These are phyloP conservation scores for Halocaridina rubra DNA, from an alignment of 2,888 invertebrate genomes.

Conservation along the genomic window DNA sequence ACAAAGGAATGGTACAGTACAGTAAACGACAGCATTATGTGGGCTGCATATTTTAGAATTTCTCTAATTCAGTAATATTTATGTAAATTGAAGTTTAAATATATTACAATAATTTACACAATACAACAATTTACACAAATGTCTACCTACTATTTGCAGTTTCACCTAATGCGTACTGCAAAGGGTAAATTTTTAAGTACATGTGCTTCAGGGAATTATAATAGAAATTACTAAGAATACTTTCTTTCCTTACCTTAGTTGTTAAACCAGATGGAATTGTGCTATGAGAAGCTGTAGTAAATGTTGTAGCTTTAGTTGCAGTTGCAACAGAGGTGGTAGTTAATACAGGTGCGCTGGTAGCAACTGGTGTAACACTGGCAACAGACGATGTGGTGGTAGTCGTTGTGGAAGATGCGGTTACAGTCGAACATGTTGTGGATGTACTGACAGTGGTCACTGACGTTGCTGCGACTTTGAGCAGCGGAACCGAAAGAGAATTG, in stretches of 20 bases:
- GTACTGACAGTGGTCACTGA: slow-evolving; percentile 3
- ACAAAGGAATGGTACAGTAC: no score
- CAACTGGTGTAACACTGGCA: slow-evolving; percentile 16
- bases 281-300: slow-evolving; percentile 36
- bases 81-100: background rate
- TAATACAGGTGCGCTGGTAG: slow-evolving; percentile 4
- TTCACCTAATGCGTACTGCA: no score
- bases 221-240: no score
- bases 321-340: slow-evolving; percentile 10
- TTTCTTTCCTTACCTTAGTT: slow-evolving; percentile 38
- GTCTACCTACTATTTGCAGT: no score
- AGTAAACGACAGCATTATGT: no score
- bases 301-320: background rate
- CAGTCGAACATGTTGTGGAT: background rate
- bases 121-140: background rate
- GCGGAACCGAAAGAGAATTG: slow-evolving; percentile 32
- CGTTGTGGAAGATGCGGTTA: background rate
- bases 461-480: slow-evolving; percentile 45
- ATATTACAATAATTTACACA: background rate
- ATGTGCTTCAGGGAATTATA: no score
- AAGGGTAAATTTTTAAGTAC: no score
- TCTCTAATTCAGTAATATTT: no score
- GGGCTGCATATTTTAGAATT: no score
- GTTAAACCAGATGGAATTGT: slow-evolving; percentile 29
- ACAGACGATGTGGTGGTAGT: background rate